Conservation (phyloP, 1,140 invertebrate species). For the Formica exsecta region DNA sequence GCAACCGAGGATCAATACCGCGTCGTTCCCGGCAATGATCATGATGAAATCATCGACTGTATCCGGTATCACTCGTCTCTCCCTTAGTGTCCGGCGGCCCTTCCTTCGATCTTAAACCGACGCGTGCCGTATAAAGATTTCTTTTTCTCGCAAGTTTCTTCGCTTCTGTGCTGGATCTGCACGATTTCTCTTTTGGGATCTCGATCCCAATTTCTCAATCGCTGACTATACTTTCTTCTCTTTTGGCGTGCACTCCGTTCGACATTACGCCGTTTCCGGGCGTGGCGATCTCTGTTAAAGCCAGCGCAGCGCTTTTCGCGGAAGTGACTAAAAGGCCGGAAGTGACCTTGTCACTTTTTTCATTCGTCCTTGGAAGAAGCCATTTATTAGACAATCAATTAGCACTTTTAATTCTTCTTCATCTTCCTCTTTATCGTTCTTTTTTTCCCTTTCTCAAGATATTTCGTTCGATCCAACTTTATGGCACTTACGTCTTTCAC, state of each 20-base stretch:
- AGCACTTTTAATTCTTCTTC: neutral
- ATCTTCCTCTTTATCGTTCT: neutral
- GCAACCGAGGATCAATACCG: constrained; percentile 60
- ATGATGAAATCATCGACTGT: constrained; percentile 57
- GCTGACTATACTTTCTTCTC: neutral
- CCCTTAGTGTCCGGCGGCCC: neutral
- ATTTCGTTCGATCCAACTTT: constrained; percentile 22
- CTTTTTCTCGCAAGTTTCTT: neutral
- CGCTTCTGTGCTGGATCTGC: constrained; percentile 29
- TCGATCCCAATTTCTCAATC: constrained; percentile 42
- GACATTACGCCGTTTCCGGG: constrained; percentile 7
- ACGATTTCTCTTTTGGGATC: constrained; percentile 62
- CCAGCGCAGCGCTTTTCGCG: no score
- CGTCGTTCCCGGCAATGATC: constrained; percentile 23
- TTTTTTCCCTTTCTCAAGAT: neutral
- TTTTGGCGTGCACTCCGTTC: neutral
- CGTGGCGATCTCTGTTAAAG: neutral
- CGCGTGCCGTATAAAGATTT: constrained; percentile 57
- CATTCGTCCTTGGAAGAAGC: neutral
- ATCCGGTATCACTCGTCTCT: constrained; percentile 13
- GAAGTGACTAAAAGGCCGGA: neutral
- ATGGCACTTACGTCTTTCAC: constrained; percentile 31
- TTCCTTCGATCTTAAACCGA: constrained; percentile 56
- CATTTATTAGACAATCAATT: constrained; percentile 23
- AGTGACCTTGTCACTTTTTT: constrained; percentile 11